Base-by-base conservation (phyloP, 2,888 invertebrate species). In the Lithodes maja region DNA sequence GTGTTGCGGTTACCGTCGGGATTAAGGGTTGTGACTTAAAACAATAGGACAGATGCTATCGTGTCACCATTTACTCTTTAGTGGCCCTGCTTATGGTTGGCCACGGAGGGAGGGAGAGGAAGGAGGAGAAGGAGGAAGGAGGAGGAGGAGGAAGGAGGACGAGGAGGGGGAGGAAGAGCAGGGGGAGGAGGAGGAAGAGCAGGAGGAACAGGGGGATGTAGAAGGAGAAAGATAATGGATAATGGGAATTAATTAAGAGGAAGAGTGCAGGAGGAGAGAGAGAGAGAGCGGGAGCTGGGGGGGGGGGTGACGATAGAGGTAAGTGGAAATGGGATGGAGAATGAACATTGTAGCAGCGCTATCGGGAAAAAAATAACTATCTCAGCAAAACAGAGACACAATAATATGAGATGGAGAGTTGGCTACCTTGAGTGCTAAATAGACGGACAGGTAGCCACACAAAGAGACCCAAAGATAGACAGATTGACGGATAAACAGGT, bases 11-110 rank as follows among this genome's bases (percentile, higher is more conserved):
- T 53, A 12, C 9, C 77, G n/a, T 33, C 17, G 52, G 87, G 81
- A 87, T 87, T 83, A 87, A 87, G 87, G 87, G 87, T 87, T 87
- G 87, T 87, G 87, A 87, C 78, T 77, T 83, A 83, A 87, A 79
- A 87, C 87, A 87, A 87, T 83, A 87, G 83, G 79, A 78, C 33
- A 78, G 78, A 55, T 55, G 33, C 55, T 83, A 83, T 87, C 83
- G 77, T 55, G 79, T 75, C 87, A 79, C 82, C 87, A 78, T 78
- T 86, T 78, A 71, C 80, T 80, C 79, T 86, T 86, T 86, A 86
- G 80, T 86, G 87, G 82, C 53, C 87, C 82, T 82, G 77, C 87
- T 82, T 83, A 83, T 77, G 83, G 87, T 77, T 68, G 77, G 55
- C 83, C 87, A 83, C 87, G 61, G 83, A 68, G n/a, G 54, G 74